Evolutionary conservation across 92 coral and sea anemone species (phyloP), one percentile per base, ranked within the genome.

Genomic region (Porites cylindrica): DNA sequence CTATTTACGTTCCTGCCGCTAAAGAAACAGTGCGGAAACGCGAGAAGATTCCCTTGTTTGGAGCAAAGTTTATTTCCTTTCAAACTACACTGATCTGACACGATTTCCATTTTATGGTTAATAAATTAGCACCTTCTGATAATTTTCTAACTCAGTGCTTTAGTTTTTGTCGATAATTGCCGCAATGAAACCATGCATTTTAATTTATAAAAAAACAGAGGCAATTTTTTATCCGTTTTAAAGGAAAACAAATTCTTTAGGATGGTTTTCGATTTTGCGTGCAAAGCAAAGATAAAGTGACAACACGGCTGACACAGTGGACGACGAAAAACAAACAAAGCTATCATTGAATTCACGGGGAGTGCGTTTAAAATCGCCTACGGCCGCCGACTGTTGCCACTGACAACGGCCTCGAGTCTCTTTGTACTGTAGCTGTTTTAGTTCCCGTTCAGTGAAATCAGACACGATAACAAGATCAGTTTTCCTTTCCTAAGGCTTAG

Each of bases 291-390:
- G 7, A 11, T 10, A 1, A 70, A 81, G 52, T 56, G 60, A 54
- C 14, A 13, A 56, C 60, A 56, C 14, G 11, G 11, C 60, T 56
- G 60, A 56, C 60, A 18, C 56, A 66, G 32, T 17, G 8, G 7
- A 51, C 2, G 53, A 81, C 17, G n/a, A 21, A 81, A 81, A 8
- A 72, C 53, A 26, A 81, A 64, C 47, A 54, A 29, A 81, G 50
- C 73, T 52, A 16, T 47, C 58, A 43, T 20, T 72, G 43, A 43
- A 47, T 43, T 50, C 51, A 47, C n/a, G 21, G 24, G 21, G 32
- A n/a, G 60, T n/a, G 77, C 38, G 10, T 67, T 8, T 29, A 11
- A 70, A 16, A 58, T 58, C 43, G 82, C 72, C 21, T 18, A 17
- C 32, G 50, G 32, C 32, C 26, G n/a, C 14, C 24, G 18, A 47